Conservation (phyloP, 2,797 vertebrate species). For the Todus mexicanus region DNA sequence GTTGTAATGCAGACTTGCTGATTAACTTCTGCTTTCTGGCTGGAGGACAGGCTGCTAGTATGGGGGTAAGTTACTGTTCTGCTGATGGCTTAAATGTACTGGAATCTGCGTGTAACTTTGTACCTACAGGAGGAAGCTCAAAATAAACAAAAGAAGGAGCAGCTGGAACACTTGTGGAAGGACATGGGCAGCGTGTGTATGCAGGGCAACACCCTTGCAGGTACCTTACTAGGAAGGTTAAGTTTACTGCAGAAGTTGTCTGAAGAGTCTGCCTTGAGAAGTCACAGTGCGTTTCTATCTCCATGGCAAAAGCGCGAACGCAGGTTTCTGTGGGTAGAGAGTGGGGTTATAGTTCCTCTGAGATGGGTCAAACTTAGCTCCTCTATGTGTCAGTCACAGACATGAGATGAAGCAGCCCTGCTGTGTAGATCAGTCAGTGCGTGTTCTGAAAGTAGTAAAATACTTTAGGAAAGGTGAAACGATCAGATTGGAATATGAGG, state of each 20-base stretch:
- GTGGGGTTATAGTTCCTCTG: neutral
- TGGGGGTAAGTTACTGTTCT: neutral
- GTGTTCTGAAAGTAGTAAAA: neutral
- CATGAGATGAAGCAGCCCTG: neutral
- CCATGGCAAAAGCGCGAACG: neutral
- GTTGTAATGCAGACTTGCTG: neutral
- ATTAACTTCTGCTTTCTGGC: neutral
- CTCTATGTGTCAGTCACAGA: neutral
- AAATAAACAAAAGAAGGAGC: constrained; percentile 83
- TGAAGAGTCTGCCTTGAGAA: neutral
- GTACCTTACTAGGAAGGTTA: constrained; percentile 53
- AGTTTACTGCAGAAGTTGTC: neutral
- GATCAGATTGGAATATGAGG: neutral
- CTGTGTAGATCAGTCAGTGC: neutral
- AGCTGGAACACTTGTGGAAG: constrained; percentile 84
- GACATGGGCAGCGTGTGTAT: constrained; percentile 85
- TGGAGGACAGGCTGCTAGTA: neutral
- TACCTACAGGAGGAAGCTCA: constrained; percentile 79
- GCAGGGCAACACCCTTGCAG: constrained; percentile 67
- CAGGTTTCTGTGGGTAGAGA: neutral
- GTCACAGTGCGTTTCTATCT: neutral
- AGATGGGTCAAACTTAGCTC: neutral
- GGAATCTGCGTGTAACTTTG: neutral
- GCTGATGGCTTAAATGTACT: neutral
- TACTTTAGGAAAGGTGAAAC: neutral